These are phyloP conservation scores for Vollenhovia emeryi DNA, from an alignment of 1,140 invertebrate species.

Conservation along the genomic window DNA sequence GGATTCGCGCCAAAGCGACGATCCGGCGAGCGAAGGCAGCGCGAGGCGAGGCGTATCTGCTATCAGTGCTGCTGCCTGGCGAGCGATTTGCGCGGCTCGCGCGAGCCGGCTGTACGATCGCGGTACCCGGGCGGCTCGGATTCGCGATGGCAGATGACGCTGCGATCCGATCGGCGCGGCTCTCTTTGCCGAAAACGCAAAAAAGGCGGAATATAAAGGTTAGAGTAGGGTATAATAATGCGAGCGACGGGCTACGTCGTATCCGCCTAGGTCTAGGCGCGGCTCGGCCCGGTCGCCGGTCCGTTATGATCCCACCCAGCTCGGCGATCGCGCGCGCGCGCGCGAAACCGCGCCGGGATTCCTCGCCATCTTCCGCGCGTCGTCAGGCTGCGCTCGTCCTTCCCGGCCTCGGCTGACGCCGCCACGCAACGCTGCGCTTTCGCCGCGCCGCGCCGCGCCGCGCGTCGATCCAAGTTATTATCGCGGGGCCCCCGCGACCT, in stretches of 20 bases:
- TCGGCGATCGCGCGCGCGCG: conserved; percentile 67
- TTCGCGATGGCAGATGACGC: conserved; percentile 67
- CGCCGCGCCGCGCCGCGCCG: neutral
- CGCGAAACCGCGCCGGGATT: conserved; percentile 51
- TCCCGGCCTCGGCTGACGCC: neutral
- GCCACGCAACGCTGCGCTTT: conserved; percentile 31
- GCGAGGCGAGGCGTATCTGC: conserved; percentile 11
- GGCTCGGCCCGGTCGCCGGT: conserved; percentile 66
- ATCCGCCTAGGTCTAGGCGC: conserved; percentile 80
- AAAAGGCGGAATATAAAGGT: conserved; percentile 51
- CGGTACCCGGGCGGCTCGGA: neutral
- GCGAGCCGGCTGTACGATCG: conserved; percentile 16
- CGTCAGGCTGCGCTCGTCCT: too few species aligned
- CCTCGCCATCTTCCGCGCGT: neutral
- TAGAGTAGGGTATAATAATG: conserved; percentile 41
- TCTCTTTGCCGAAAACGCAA: conserved; percentile 63
- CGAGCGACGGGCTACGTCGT: conserved; percentile 64
- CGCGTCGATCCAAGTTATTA: conserved; percentile 9
- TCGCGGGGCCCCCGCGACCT: too few species aligned
- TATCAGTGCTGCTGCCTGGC: conserved; percentile 35
- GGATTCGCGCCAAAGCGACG: neutral
- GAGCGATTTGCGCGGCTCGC: conserved; percentile 14
- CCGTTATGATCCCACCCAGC: conserved; percentile 78
- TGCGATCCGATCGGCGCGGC: conserved; percentile 9
- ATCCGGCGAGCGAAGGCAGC: neutral